Conservation (phyloP, 2,888 invertebrate genomes). For the Meghimatium bilineatum region DNA sequence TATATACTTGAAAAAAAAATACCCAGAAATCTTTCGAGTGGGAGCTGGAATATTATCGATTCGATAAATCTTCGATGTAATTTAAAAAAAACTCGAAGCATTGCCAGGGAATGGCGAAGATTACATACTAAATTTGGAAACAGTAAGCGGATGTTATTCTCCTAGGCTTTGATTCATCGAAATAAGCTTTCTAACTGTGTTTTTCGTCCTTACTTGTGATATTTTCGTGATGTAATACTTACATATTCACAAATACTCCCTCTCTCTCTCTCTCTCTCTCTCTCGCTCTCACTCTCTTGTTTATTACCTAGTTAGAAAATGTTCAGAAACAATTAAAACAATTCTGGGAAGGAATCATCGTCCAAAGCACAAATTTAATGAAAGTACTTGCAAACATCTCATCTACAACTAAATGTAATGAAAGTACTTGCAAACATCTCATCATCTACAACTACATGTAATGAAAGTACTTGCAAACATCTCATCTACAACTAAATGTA, state of each 20-base stretch:
- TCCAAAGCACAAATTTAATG: too few relatives aligned
- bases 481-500: too few relatives aligned
- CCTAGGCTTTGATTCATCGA: not conserved
- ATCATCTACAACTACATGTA: too few relatives aligned
- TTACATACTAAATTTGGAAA: not conserved
- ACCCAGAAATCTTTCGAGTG: not conserved
- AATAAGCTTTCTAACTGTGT: not conserved
- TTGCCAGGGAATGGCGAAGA: not conserved
- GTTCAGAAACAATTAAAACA: too few relatives aligned
- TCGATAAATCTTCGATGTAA: not conserved
- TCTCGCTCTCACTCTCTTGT: not conserved
- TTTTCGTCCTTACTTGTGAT: not conserved
- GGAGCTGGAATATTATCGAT: not conserved
- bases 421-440: too few relatives aligned
- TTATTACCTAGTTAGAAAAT: not conserved
- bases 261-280: not conserved
- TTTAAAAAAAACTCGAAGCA: not conserved
- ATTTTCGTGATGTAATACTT: not conserved
- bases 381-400: too few relatives aligned
- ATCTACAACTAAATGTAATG: too few relatives aligned
- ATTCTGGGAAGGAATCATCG: too few relatives aligned
- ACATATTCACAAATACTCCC: not conserved
- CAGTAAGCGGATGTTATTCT: constrained; percentile 7
- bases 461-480: too few relatives aligned
- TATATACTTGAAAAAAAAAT: not conserved